Base-by-base conservation (phyloP, 2,888 invertebrate genomes). In the Galerucella nymphaeae region DNA sequence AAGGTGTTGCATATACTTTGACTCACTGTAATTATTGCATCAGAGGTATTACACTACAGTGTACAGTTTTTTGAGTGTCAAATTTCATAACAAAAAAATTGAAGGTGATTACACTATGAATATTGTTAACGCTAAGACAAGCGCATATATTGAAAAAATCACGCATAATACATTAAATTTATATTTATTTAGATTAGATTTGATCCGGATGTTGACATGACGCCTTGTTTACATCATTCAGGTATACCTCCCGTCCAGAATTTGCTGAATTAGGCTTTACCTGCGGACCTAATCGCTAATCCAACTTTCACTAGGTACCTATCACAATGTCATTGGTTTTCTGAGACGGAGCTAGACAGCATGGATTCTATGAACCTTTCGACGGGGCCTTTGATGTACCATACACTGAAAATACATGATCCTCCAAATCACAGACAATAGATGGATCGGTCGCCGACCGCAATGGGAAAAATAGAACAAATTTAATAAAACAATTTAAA, bases 351-450 rank as follows among this genome's bases (percentile, higher is more conserved):
- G 6, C 48, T n/a, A n/a, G 13, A 48, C 4, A 48, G n/a, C 48
- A 48, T 48, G 6, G 48, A 6, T n/a, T 82, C 80, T 2, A 84
- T 38, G 0, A 80, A 77, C 10, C 83, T 48, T 73, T 84, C 84
- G 0, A 79, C 79, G 0, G 82, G 82, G 72, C 85, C 83, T 2
- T 38, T 0, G 72, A 55, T 6, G 69, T 65, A 55, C 72, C 69
- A 65, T 23, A 69, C 10, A 71, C 30, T 45, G 50, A 16, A 41
- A 72, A 61, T 11, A 69, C 72, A 18, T 65, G 64, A 8, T 72
- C 69, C 58, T 69, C 73, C 6, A 73, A n/a, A 41, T 41, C 53
- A 48, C 50, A 53, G 3, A 38, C 13, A 13, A 73, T 48, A 16
- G 16, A 41, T 13, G 41, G 18, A 1, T 66, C 38, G 6, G 73